Base-by-base conservation (phyloP, 2,888 invertebrate species). In the Euzetes globulus region DNA sequence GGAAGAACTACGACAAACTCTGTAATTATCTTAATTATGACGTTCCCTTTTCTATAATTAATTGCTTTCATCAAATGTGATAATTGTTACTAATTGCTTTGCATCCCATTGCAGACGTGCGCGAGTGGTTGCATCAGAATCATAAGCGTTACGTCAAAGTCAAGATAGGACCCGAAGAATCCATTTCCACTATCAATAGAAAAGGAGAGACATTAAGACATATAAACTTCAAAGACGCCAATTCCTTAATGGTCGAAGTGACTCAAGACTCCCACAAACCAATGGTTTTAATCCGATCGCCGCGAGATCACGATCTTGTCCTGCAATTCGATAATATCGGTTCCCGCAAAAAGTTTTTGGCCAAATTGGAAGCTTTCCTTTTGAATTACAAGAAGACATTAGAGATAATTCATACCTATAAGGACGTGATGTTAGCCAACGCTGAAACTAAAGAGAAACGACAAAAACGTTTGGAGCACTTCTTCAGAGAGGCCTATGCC, bases 401-500 rank as follows among this genome's bases (percentile, higher is more conserved):
- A 77, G 89, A 89, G 78, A 85, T 88, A 33, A 89, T 90, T 80
- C 79, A 82, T 80, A 79, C 79, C n/a, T 88, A 88, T 78, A 87
- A 92, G 41, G 94, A 94, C 79, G 88, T 91, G 77, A 91, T 95
- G 87, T 82, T 94, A 74, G 90, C 91, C 11, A 91, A 92, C 80
- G 94, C 94, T 11, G 96, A 96, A 83, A 96, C 96, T 0, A 89
- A 93, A 79, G 94, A 95, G 81, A 86, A 95, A 9, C 84, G 96
- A n/a, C 94, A 96, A 82, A 90, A 91, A 80, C 89, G 92, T 78
- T 83, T 97, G 73, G 96, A 96, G 82, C 84, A 94, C 85, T 97
- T 97, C 86, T 97, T 97, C 84, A 87, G 96, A 76, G 95, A 96
- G 84, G 96, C 95, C 0, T 96, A 96, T 80, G 93, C 94, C 0